Conservation (phyloP, 2,888 invertebrate genomes). For the Aleiodes leptofemur region DNA sequence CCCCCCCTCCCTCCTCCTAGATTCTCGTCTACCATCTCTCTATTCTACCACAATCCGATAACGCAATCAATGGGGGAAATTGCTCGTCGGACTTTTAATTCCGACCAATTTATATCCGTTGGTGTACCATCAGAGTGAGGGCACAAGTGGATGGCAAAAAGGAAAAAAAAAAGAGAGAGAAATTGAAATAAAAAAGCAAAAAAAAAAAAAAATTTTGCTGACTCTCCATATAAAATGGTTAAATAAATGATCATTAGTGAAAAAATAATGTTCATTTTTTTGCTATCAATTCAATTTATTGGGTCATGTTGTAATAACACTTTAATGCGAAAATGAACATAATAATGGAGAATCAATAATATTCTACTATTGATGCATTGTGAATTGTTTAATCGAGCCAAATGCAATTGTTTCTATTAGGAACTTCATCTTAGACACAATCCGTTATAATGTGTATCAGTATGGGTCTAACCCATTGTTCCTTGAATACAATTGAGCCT, state of each 20-base stretch:
- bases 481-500: constrained; percentile 36
- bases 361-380: constrained; percentile 8
- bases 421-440: constrained; percentile 22
- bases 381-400: constrained; percentile 27
- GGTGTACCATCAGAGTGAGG: constrained; percentile 27
- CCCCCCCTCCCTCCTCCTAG: background rate
- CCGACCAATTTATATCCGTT: constrained; percentile 60
- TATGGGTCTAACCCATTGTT: constrained; percentile 26
- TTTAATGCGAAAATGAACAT: background rate
- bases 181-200: constrained; percentile 5
- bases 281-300: background rate
- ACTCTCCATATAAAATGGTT: constrained; percentile 48
- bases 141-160: constrained; percentile 23
- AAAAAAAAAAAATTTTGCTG: constrained; percentile 39
- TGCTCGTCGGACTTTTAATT: constrained; percentile 57
- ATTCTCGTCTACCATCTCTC: constrained; percentile 20
- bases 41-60: constrained; percentile 42
- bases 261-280: background rate
- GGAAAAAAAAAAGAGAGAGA: constrained; percentile 26
- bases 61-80: constrained; percentile 46
- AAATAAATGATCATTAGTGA: constrained; percentile 60
- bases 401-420: constrained; percentile 28
- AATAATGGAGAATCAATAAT: constrained; percentile 19
- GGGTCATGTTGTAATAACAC: background rate
- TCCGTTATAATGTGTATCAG: constrained; percentile 26